Evolutionary conservation across 2,797 vertebrate genomes (phyloP), one percentile per base, ranked within the genome.

Genomic region (Nothura maculosa): DNA sequence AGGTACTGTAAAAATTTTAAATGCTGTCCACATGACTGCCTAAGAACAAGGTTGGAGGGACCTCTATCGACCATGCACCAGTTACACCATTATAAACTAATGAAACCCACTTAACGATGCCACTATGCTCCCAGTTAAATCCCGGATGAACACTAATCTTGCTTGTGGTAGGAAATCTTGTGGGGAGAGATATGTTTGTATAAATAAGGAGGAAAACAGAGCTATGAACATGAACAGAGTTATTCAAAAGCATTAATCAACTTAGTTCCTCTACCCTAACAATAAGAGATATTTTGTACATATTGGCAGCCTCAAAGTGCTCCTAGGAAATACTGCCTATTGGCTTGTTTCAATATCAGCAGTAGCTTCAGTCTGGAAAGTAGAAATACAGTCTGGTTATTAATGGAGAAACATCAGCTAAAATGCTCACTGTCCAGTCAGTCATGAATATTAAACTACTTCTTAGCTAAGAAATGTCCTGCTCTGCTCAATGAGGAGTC

Each of bases 1-100:
- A 93, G 77, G 76, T 93, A 93, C 94, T 90, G 73, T 94, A 85
- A 87, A 87, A 92, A 93, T 72, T 86, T 90, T 78, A 78, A 96
- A 92, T 64, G 73, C 70, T 96, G 68, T 85, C 52, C 47, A 89
- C 81, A 87, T 60, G 93, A 95, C 64, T 83, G 91, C 55, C 21
- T 57, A 55, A 68, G 83, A 89, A 88, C 64, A 83, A 87, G 77
- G 74, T 15, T 48, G 75, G 75, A 78, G 80, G 63, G 81, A 90
- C 83, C 85, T 89, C 87, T 87, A 19, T 3, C 50, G 11, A 95
- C 72, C 66, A 69, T 58, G 81, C n/a, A 78, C 68, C 7, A 3
- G 73, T 55, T 36, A 61, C 61, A 91, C 66, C 50, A 68, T 36
- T 63, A 69, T 6, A 75, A 83, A 92, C 81, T 45, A 93, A 95